Evolutionary conservation across 2,888 invertebrate species (phyloP).

Genomic region (Atherix ibis): DNA sequence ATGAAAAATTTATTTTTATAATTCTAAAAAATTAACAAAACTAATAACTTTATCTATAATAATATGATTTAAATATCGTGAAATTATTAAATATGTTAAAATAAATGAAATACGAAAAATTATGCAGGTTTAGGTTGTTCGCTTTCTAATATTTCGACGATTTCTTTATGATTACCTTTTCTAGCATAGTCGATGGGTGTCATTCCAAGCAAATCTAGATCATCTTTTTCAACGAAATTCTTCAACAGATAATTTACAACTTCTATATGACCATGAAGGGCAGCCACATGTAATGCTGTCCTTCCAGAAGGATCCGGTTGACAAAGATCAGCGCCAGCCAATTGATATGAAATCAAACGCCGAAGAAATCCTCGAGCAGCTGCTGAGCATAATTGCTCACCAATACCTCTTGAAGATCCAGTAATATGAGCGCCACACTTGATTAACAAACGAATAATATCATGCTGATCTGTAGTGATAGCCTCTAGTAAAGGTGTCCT

Average conservation of each 20-base stretch:
- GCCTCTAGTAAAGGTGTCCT: slow-evolving; percentile 59
- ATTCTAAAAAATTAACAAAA: too few species aligned
- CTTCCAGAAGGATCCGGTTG: slow-evolving; percentile 45
- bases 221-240: slow-evolving; percentile 29
- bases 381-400: slow-evolving; percentile 51
- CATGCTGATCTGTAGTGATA: slow-evolving; percentile 43
- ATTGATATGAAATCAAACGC: slow-evolving; percentile 41
- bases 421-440: slow-evolving; percentile 63
- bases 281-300: slow-evolving; percentile 53
- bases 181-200: slow-evolving; percentile 41
- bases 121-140: too few species aligned
- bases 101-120: too few species aligned
- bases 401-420: slow-evolving; percentile 39
- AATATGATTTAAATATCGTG: too few species aligned
- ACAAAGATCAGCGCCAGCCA: slow-evolving; percentile 53
- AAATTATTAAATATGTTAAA: too few species aligned
- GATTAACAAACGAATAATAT: slow-evolving; percentile 47
- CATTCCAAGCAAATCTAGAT: slow-evolving; percentile 37
- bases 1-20: too few species aligned
- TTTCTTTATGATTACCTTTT: slow-evolving; percentile 14
- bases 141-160: slow-evolving; percentile 14
- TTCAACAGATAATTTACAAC: slow-evolving; percentile 38
- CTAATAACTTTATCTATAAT: too few species aligned
- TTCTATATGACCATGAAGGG: slow-evolving; percentile 38
- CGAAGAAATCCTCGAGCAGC: slow-evolving; percentile 42